phyloP scores from a whole-genome alignment of 2,888 invertebrate species.

The Deilephila elpenor region DNA sequence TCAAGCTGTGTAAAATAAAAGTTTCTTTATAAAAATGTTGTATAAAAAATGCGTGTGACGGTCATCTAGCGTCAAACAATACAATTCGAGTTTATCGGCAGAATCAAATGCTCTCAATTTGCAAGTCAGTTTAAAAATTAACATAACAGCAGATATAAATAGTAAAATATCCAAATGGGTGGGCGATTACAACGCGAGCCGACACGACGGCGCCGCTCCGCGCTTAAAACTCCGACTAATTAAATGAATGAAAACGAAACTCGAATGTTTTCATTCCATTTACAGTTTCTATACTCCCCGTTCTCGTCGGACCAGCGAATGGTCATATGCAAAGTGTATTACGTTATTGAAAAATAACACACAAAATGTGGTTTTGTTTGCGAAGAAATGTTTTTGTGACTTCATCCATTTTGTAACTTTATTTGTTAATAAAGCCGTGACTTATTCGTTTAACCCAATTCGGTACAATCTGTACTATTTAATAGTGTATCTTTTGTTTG shows the following conservation, averaged over 20 bases:
- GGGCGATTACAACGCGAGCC: conserved; percentile 62
- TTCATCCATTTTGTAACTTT: not conserved
- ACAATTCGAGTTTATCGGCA: not conserved
- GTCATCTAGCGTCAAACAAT: not conserved
- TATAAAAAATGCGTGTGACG: not conserved
- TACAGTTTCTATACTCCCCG: conserved; percentile 67
- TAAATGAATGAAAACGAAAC: conserved; percentile 82
- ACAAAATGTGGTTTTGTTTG: conserved; percentile 45
- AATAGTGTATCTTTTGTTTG: no score
- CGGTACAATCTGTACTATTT: no score
- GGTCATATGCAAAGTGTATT: conserved; percentile 68
- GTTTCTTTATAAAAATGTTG: no score
- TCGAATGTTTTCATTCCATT: conserved; percentile 82
- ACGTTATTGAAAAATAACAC: conserved; percentile 59
- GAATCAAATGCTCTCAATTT: conserved; percentile 23
- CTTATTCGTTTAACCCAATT: not conserved
- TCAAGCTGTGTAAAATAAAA: not conserved
- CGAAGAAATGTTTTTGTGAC: conserved; percentile 34
- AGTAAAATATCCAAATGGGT: conserved; percentile 63
- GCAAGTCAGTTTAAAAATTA: conserved; percentile 28
- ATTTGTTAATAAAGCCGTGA: not conserved
- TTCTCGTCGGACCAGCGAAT: conserved; percentile 53
- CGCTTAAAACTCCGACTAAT: conserved; percentile 77
- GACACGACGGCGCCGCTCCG: conserved; percentile 68
- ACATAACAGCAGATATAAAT: conserved; percentile 35